These are phyloP conservation scores for Caradrina kadenii DNA, from an alignment of 2,888 invertebrate species.

Conservation along the genomic window DNA sequence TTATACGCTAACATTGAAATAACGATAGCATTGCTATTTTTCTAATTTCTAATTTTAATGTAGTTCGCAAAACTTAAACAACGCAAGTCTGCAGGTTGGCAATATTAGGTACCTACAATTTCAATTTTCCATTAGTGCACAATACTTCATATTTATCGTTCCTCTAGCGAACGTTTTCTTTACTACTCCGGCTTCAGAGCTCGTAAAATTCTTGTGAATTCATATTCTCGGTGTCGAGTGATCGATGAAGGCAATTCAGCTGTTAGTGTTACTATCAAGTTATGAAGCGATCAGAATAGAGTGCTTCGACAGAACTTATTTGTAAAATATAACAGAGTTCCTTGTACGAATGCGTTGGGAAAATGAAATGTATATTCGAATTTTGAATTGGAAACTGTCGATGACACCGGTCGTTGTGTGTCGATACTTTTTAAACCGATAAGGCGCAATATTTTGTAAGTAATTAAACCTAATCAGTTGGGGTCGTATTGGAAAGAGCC, in stretches of 20 bases:
- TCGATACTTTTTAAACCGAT: too few species aligned
- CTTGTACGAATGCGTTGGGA: too few species aligned
- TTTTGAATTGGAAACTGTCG: background rate
- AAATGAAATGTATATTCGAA: too few species aligned
- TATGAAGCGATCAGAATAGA: slow-evolving; percentile 53
- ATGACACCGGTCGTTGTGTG: too few species aligned
- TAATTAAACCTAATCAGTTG: too few species aligned
- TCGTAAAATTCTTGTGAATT: slow-evolving; percentile 61
- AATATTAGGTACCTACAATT: slow-evolving; percentile 7
- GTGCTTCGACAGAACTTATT: slow-evolving; percentile 40
- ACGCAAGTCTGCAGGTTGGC: background rate
- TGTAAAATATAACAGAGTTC: background rate
- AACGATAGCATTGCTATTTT: too few species aligned
- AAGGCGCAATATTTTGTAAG: too few species aligned
- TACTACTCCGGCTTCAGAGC: slow-evolving; percentile 68
- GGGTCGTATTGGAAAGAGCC: too few species aligned
- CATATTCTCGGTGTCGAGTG: slow-evolving; percentile 57
- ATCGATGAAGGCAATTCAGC: slow-evolving; percentile 66
- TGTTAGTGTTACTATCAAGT: slow-evolving; percentile 55
- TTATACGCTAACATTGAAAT: too few species aligned
- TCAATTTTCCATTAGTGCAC: slow-evolving; percentile 38
- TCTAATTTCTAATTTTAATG: too few species aligned
- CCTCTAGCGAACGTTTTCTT: slow-evolving; percentile 69
- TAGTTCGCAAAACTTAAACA: too few species aligned
- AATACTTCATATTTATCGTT: slow-evolving; percentile 58